Evolutionary conservation across 1,140 invertebrate species (phyloP).

Genomic region (Fopius arisanus): DNA sequence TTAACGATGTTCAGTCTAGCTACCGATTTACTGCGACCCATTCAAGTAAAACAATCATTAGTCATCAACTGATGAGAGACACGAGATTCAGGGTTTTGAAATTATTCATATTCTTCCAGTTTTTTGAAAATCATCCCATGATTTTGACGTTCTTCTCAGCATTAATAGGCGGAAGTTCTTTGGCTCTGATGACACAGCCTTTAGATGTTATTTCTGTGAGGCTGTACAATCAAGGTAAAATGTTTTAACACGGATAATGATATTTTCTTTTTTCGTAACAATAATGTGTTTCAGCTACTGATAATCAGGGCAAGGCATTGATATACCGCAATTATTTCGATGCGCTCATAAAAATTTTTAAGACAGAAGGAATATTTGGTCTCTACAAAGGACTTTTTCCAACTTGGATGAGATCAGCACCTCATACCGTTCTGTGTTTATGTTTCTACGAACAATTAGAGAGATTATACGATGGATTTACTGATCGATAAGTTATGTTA

Average conservation of each 20-base stretch:
- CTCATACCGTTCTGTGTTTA: constrained; percentile 82
- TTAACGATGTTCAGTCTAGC: constrained; percentile 81
- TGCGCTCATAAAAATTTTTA: constrained; percentile 77
- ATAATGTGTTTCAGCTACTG: constrained; percentile 66
- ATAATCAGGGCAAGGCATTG: constrained; percentile 68
- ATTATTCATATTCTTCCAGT: constrained; percentile 45
- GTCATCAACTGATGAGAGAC: too few relatives aligned
- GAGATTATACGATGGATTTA: constrained; percentile 47
- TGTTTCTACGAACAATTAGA: constrained; percentile 85
- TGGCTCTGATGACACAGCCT: constrained; percentile 81
- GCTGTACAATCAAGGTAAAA: constrained; percentile 82
- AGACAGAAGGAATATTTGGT: constrained; percentile 77
- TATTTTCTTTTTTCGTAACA: too few relatives aligned
- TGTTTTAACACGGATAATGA: too few relatives aligned
- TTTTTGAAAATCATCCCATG: constrained; percentile 59
- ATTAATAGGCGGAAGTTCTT: constrained; percentile 76
- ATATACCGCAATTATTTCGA: constrained; percentile 77
- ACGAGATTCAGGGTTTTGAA: too few relatives aligned
- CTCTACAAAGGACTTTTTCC: constrained; percentile 87
- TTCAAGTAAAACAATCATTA: constrained; percentile 47
- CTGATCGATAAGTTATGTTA: not conserved
- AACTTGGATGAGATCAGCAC: constrained; percentile 81
- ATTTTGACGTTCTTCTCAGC: constrained; percentile 75
- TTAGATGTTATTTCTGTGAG: constrained; percentile 86
- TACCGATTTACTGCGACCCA: constrained; percentile 70